Conservation (phyloP, 1,140 invertebrate genomes). For the Ectropis grisescens region DNA sequence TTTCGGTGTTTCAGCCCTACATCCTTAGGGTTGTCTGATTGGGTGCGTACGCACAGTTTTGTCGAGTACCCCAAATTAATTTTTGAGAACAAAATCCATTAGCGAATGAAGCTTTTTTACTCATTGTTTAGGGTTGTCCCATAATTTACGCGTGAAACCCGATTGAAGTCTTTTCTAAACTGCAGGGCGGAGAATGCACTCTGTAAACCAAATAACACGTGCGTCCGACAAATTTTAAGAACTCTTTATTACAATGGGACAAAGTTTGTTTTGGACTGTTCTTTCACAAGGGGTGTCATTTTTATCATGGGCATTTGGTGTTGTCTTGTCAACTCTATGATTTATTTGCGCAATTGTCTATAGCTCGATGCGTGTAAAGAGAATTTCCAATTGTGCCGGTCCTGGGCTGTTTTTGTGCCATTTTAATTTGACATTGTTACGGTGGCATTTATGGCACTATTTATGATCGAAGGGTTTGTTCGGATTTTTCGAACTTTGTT, state of each 20-base stretch:
- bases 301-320: constrained; percentile 21
- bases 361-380: constrained; percentile 58
- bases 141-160: constrained; percentile 61
- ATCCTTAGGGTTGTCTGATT: constrained; percentile 35
- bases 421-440: constrained; percentile 59
- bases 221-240: background rate
- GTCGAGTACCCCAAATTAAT: constrained; percentile 62
- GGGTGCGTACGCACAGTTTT: constrained; percentile 52
- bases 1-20: constrained; percentile 38
- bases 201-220: constrained; percentile 3
- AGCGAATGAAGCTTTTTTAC: constrained; percentile 59
- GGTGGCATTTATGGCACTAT: constrained; percentile 47
- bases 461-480: constrained; percentile 35
- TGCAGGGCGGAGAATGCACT: constrained; percentile 48
- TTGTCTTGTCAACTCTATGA: constrained; percentile 64
- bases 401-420: constrained; percentile 44
- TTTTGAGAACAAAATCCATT: constrained; percentile 66
- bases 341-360: constrained; percentile 61
- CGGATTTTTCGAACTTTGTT: background rate
- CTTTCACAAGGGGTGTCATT: constrained; percentile 1
- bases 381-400: constrained; percentile 45
- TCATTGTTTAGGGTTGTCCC: constrained; percentile 58
- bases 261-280: constrained; percentile 12
- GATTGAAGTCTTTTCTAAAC: constrained; percentile 53
- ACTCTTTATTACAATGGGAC: background rate